Evolutionary conservation across 2,797 vertebrate genomes (phyloP).

Genomic region (Macrochelys suwanniensis): DNA sequence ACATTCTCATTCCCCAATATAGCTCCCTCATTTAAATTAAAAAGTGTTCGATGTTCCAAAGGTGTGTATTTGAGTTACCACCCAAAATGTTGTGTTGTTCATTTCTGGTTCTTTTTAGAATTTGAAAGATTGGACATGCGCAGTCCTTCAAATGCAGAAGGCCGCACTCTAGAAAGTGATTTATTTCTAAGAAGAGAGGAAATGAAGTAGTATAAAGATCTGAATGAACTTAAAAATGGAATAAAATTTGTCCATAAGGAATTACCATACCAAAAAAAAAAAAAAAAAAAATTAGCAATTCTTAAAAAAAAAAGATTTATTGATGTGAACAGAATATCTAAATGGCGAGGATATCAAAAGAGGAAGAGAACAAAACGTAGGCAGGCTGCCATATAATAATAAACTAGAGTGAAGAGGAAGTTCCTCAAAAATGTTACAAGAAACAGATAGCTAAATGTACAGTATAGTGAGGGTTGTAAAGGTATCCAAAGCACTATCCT

Average conservation of each 20-base stretch:
- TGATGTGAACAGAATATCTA: background rate
- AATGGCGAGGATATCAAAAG: background rate
- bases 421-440: background rate
- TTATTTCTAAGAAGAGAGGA: background rate
- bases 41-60: background rate
- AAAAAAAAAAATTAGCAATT: background rate
- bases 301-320: background rate
- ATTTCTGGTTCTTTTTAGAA: background rate
- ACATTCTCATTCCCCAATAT: constrained; percentile 21
- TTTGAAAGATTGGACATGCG: background rate
- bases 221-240: background rate
- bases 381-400: background rate
- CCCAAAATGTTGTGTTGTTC: background rate
- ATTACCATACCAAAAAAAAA: background rate
- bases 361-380: background rate
- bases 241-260: background rate
- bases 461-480: background rate
- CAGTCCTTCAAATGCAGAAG: background rate
- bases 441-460: background rate
- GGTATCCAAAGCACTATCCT: background rate
- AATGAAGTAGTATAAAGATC: background rate
- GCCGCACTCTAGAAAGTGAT: background rate
- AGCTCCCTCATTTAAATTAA: background rate
- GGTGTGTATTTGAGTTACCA: background rate
- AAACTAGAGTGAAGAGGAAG: background rate